Percentiles rank a stretch among this genome's conserved stretches.
Evolutionary conservation across 2,113 vertebrate genomes (phyloP).

Genomic region (Rattus norvegicus): GRCr8 NC_086019.1:4643501-4644000

Average conservation of each 20-base stretch:
- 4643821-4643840: not conserved
- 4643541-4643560: not conserved
- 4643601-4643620: not conserved
- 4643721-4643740: not conserved
- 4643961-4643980: not conserved
- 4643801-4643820: not conserved
- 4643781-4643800: not conserved
- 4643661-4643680: not conserved
- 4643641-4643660: constrained; percentile 31
- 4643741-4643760: not conserved
- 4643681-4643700: not conserved
- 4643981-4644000: not conserved
- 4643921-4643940: constrained; percentile 49
- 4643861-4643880: constrained; percentile 5
- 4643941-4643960: not conserved
- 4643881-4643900: constrained; percentile 2
- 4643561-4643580: not conserved
- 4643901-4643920: constrained; percentile 9
- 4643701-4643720: not conserved
- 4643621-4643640: not conserved
- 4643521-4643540: constrained; percentile 13
- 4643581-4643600: constrained; percentile 39
- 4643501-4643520: constrained; percentile 53
- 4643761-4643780: not conserved
- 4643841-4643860: not conserved